Conservation (phyloP, 2,797 vertebrate genomes). For the Enoplosus armatus region DNA sequence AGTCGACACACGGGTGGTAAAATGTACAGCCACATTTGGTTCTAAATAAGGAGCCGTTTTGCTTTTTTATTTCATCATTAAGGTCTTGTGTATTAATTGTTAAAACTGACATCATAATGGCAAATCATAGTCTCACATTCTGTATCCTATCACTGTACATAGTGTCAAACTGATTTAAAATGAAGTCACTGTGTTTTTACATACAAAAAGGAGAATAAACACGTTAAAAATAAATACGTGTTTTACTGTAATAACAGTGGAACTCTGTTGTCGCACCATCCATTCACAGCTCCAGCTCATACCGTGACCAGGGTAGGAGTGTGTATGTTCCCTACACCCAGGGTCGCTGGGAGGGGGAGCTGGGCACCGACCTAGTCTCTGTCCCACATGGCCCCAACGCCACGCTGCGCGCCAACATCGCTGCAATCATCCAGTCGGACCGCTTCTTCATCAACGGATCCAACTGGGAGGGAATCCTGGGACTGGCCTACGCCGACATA, state of each 20-base stretch:
- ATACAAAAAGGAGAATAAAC: not conserved
- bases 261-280: not conserved
- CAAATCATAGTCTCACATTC: not conserved
- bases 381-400: constrained; percentile 96
- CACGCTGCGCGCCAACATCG: constrained; percentile 95
- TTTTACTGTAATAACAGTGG: not conserved
- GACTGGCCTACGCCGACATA: constrained; percentile 96
- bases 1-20: constrained; percentile 74
- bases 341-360: constrained; percentile 98
- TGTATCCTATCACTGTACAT: not conserved
- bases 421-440: constrained; percentile 96
- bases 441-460: constrained; percentile 99
- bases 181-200: not conserved
- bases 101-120: not conserved
- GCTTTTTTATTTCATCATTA: not conserved
- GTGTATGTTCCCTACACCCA: constrained; percentile 99
- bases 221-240: no score
- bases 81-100: not conserved
- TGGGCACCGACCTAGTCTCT: constrained; percentile 96
- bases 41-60: not conserved
- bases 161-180: not conserved
- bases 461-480: constrained; percentile 99
- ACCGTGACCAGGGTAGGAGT: constrained; percentile 91
- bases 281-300: constrained; percentile 88
- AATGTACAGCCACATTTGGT: not conserved